Evolutionary conservation across 2,888 invertebrate species (phyloP), one percentile per base, ranked within the genome.

Genomic region (Drosophila kuntzei): DNA sequence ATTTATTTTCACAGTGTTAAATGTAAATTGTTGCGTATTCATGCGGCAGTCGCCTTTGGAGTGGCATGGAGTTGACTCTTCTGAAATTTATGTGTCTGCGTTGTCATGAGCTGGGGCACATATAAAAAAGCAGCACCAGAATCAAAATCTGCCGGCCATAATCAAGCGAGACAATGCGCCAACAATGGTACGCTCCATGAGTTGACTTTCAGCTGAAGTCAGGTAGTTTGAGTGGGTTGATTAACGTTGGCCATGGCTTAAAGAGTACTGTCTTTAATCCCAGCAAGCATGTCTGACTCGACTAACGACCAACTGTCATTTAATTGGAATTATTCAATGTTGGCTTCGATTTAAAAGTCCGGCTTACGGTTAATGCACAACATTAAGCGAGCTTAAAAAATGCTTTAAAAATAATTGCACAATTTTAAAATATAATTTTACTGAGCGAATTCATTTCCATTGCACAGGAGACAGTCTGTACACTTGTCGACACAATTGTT

Each of bases 161-260:
- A 83, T 83, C 83, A 83, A 86, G 89, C 89, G 79, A 88, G 78
- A 83, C 83, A 83, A 88, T 88, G 80, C 75, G 57, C 64, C 79
- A 79, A 75, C 76, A 76, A 71, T 75, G 77, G 77, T 59, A 66
- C 83, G 61, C 60, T 27, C 66, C 55, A 57, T 51, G 43, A 16
- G 22, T 8, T 27, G 36, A 3, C 12, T 12, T 18, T n/a, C 43
- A 22, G 9, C 2, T 7, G 11, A 1, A 0, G 9, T 6, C 25
- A 44, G 53, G 27, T 27, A 34, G 34, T 29, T 44, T 25, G 79
- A 34, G 57, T 41, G 54, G 78, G 39, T 86, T 88, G 82, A 83
- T 83, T 83, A 88, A 83, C 82, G 84, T 44, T 49, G 47, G 54
- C 37, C 46, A 43, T n/a, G 68, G 16, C 43, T 44, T 14, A 50